phyloP scores from a whole-genome alignment of 2,797 vertebrate species.

The Peromyscus nudipes region DNA sequence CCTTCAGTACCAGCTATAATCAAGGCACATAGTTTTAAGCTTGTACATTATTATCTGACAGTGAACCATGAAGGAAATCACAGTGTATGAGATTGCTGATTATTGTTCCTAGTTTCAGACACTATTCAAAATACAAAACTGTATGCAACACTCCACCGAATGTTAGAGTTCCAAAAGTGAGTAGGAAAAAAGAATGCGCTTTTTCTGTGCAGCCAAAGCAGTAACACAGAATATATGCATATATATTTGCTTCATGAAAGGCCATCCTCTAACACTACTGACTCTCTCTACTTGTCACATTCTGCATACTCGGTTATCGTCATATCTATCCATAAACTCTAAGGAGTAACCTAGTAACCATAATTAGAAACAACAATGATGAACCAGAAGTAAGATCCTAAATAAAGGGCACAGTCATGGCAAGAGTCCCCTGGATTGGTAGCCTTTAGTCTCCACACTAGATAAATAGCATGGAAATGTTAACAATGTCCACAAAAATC shows the following conservation, averaged over 20 bases:
- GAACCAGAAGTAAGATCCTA: constrained; percentile 2
- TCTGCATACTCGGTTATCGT: not conserved
- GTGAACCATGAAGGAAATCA: constrained; percentile 45
- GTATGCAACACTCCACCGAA: not conserved
- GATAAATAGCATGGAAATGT: constrained; percentile 4
- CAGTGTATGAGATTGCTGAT: constrained; percentile 21
- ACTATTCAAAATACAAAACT: constrained; percentile 47
- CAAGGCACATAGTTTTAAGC: constrained; percentile 61
- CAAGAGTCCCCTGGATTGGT: not conserved
- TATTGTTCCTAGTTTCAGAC: constrained; percentile 53
- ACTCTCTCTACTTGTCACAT: not conserved
- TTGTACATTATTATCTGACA: constrained; percentile 56
- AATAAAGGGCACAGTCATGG: not conserved
- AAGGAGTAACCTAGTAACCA: not conserved
- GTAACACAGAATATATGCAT: not conserved
- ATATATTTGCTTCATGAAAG: not conserved
- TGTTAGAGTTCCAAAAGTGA: not conserved
- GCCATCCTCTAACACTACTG: not conserved
- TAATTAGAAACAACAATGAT: not conserved
- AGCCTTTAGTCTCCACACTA: not conserved
- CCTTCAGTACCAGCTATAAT: constrained; percentile 60
- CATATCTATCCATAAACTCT: not conserved
- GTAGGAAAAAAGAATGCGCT: not conserved
- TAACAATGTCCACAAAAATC: not conserved
- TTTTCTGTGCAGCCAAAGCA: not conserved